Base-by-base conservation (phyloP, 2,888 invertebrate genomes). In the Andrena hattorfiana region DNA sequence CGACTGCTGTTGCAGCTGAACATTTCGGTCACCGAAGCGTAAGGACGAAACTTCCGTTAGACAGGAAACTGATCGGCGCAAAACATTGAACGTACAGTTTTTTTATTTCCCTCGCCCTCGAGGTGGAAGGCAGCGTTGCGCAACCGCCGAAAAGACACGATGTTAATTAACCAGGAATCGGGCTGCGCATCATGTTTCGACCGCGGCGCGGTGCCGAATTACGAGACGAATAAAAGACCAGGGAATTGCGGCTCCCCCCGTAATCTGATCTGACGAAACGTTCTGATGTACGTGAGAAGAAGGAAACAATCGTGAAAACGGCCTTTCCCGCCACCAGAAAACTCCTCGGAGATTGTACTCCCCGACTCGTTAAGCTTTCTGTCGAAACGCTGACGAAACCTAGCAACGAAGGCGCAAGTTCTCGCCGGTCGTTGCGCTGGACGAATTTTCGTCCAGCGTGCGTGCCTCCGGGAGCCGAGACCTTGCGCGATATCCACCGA, bases 181-280 rank as follows among this genome's bases (percentile, higher is more conserved):
- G 42, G 26, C 10, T 8, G 60, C 54, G 1, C 28, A 2, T 75
- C 20, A 62, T 13, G 49, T 56, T 64, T 59, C 56, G 75, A 54
- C 66, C 23, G 20, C 30, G 28, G 23, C 23, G 13, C 59, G 64
- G n/a, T 42, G 10, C 72, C 69, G 64, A 79, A 79, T 73, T 62
- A 16, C 62, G 10, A 30, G 35, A 28, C 49, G 10, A 4, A 51
- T 64, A 64, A 59, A n/a, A 54, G 49, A 3, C 7, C 70, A 3
- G 10, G 2, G 63, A 64, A 81, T 75, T 81, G 51, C 32, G 49
- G 23, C 20, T 64, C 42, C 56, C 48, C 32, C 68, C 49, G 63
- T 77, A 85, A 86, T 87, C 79, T 48, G 67, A 83, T 72, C 72
- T 87, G 87, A 83, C 77, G 87, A 87, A 85, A 87, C 62, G 30